These are phyloP conservation scores for Lophius americanus DNA, from an alignment of 2,797 vertebrate species.

Conservation along the genomic window DNA sequence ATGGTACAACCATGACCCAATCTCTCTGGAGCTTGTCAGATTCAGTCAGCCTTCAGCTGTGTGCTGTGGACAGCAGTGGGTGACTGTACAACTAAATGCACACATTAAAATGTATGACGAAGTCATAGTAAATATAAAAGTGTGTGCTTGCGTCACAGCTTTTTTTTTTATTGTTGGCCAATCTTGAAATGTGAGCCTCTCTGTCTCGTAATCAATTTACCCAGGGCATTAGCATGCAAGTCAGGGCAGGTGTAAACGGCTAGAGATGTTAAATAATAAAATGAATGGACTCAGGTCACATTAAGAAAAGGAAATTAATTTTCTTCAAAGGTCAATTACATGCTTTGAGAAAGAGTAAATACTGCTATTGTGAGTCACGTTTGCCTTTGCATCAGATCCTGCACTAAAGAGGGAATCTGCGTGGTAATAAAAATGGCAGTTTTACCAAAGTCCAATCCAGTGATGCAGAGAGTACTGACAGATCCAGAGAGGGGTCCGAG, in stretches of 20 bases:
- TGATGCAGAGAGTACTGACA: not conserved
- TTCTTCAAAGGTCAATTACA: constrained; percentile 42
- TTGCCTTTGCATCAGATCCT: constrained; percentile 34
- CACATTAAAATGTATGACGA: constrained; percentile 1
- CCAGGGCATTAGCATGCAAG: constrained; percentile 26
- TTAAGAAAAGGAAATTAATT: constrained; percentile 52
- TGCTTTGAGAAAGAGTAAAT: constrained; percentile 35
- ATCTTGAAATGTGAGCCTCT: constrained; percentile 59
- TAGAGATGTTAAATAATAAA: constrained; percentile 21
- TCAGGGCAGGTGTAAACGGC: constrained; percentile 19
- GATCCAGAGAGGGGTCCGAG: not conserved
- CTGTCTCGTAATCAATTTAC: constrained; percentile 68
- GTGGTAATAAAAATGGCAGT: constrained; percentile 12
- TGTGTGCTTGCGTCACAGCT: constrained; percentile 11
- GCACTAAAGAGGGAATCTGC: constrained; percentile 37
- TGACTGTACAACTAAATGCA: not conserved
- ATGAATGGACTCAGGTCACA: constrained; percentile 19
- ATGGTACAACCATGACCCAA: not conserved
- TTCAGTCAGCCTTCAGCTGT: constrained; percentile 14
- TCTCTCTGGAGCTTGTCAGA: constrained; percentile 7
- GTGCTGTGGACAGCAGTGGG: constrained; percentile 7
- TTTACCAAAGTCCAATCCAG: constrained; percentile 5
- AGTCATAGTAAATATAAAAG: constrained; percentile 8
- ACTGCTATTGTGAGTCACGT: constrained; percentile 58
- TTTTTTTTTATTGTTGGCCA: constrained; percentile 49